A percentile compares a stretch with the other conserved stretches of the same genome.
Conservation (phyloP, 2,113 vertebrate genomes). For the Micromys minutus region DNA sequence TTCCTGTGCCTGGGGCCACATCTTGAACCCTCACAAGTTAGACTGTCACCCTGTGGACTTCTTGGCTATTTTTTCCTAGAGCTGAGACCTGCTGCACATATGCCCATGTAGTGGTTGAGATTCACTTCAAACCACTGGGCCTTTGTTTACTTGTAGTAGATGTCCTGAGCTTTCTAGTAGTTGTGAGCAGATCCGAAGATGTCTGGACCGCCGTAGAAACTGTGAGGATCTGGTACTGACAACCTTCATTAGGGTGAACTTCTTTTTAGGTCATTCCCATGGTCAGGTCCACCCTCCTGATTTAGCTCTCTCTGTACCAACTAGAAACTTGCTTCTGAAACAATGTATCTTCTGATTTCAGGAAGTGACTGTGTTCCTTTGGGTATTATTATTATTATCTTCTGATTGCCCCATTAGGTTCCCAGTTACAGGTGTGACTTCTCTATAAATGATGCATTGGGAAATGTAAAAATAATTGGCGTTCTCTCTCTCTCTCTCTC, state of each 20-base stretch:
- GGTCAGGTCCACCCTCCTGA: neutral
- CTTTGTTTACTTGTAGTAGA: neutral
- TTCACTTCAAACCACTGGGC: neutral
- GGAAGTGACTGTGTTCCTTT: neutral
- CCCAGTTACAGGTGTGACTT: neutral
- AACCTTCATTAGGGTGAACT: neutral
- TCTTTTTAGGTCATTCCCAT: neutral
- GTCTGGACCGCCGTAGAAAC: neutral
- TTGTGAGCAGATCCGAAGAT: neutral
- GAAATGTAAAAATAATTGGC: neutral
- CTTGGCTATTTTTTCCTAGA: neutral
- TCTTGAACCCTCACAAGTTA: neutral
- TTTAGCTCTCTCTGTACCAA: neutral
- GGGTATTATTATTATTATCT: neutral
- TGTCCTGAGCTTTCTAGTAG: too few relatives aligned
- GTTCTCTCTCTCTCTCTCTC: neutral
- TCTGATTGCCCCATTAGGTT: neutral
- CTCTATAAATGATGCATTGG: neutral
- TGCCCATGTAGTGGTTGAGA: neutral
- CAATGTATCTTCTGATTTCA: neutral
- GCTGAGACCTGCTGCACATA: neutral
- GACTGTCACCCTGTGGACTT: neutral
- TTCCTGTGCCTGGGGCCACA: rapidly evolving
- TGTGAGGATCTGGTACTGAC: neutral
- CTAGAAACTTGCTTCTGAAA: neutral